Base-by-base conservation (phyloP, 2,113 vertebrate genomes). In the Buteo buteo region DNA sequence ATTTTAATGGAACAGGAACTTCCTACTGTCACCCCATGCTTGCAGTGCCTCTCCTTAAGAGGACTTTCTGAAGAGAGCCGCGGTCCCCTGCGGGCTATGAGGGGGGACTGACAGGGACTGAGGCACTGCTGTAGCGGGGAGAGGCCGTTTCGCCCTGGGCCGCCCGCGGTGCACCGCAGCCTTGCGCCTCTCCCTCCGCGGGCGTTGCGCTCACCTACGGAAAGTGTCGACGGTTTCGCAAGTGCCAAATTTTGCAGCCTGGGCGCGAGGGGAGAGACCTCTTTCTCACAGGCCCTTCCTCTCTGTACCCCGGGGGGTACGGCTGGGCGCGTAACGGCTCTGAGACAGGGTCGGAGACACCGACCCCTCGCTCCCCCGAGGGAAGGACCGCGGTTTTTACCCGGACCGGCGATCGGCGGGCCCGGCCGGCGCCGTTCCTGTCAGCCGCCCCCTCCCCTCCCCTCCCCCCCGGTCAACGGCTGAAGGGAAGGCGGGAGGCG, bases 101-200 rank as follows among this genome's bases (percentile, higher is more conserved):
- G 10, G 18, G 28, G 20, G 16, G 3, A 42, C 13, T 42, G 22
- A 34, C 13, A 19, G 44, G 17, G 19, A 9, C 55, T 13, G 24
- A 10, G 19, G 26, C 40, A 6, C 16, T 5, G 20, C 44, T 6
- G 2, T 1, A 3, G 36, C 1, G 21, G 13, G 2, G 7, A 25
- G 6, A 28, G 7, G 28, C 54, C 15, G 4, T 16, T 36, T n/a
- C 1, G 5, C 29, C 67, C 24, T 1, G 10, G 2, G 5, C 36
- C 4, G 16, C 25, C 36, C 4, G 25, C 25, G 6, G 7, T 6
- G 29, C 29, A 34, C 42, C 31, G 9, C 3, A 7, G 34, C 49
- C 49, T 64, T 16, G 16, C 13, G 11, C 34, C 40, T 28, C 34
- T 17, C 47, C 32, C 44, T 31, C 36, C 13, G 44, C 8, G 45